Percentiles rank a stretch among this genome's conserved stretches.
Evolutionary conservation across 2,113 vertebrate species (phyloP).

Genomic region (Corydoras maculifer): DNA sequence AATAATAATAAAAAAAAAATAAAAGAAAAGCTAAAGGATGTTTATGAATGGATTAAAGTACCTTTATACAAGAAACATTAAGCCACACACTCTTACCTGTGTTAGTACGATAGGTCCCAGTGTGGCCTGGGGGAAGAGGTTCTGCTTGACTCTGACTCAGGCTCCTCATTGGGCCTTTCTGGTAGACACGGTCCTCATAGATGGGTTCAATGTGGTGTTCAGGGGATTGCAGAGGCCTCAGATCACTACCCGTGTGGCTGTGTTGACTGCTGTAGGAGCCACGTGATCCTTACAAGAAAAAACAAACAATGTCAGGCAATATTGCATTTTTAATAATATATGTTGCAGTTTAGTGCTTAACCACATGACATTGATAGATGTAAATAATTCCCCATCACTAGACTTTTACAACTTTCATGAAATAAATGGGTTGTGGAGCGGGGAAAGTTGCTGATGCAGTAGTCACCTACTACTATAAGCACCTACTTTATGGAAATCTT

Average conservation of each 20-base stretch:
- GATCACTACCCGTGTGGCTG: constrained; percentile 81
- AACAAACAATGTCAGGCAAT: no score
- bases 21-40: constrained; percentile 21
- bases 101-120: constrained; percentile 86
- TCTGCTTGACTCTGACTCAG: constrained; percentile 96
- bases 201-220: constrained; percentile 96
- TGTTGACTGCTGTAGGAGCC: constrained; percentile 94
- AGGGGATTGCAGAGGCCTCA: constrained; percentile 90
- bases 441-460: no score
- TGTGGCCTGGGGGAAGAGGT: constrained; percentile 73
- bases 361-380: no score
- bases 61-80: background rate
- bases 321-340: no score
- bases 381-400: no score
- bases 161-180: constrained; percentile 95
- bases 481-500: no score
- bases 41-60: constrained; percentile 13
- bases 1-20: background rate
- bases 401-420: no score
- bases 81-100: constrained; percentile 72
- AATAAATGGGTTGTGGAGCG: no score
- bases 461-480: no score
- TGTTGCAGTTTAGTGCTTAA: no score
- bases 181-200: constrained; percentile 95
- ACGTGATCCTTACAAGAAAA: constrained; percentile 74